phyloP scores from a whole-genome alignment of 1,140 invertebrate species.

The Dryas iulia region DNA sequence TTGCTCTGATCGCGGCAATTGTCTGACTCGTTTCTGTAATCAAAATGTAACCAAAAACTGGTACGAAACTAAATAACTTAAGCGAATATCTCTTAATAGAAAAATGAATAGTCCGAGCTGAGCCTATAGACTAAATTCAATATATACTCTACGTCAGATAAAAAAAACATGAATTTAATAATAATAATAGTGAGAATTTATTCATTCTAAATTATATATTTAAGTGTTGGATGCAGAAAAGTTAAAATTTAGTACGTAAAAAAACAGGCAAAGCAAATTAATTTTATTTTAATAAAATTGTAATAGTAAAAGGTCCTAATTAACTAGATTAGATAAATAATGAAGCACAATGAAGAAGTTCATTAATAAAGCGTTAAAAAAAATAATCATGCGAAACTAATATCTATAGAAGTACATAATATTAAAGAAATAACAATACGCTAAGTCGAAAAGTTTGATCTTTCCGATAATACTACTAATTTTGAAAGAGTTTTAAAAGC shows the following conservation, averaged over 20 bases:
- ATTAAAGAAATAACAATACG: background rate
- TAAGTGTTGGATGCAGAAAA: no score
- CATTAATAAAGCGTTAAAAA: no score
- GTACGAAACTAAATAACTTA: conserved; percentile 36
- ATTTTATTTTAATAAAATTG: no score
- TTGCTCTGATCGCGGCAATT: conserved; percentile 36
- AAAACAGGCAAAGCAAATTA: no score
- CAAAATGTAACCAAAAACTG: conserved; percentile 40
- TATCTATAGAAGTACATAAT: background rate
- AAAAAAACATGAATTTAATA: no score
- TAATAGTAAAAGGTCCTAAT: no score
- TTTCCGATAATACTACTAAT: background rate
- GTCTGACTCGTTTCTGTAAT: conserved; percentile 41
- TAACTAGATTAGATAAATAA: no score
- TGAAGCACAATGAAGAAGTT: no score
- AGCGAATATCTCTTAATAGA: conserved; percentile 1
- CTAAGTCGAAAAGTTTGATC: background rate
- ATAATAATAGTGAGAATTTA: no score
- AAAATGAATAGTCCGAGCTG: background rate
- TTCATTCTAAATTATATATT: no score
- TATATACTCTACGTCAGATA: no score
- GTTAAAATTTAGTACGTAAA: no score
- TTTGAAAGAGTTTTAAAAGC: background rate
- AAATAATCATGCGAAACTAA: background rate
- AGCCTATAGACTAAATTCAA: background rate